Conservation (phyloP, 1,140 invertebrate species). For the Rhagoletis zephyria region DNA sequence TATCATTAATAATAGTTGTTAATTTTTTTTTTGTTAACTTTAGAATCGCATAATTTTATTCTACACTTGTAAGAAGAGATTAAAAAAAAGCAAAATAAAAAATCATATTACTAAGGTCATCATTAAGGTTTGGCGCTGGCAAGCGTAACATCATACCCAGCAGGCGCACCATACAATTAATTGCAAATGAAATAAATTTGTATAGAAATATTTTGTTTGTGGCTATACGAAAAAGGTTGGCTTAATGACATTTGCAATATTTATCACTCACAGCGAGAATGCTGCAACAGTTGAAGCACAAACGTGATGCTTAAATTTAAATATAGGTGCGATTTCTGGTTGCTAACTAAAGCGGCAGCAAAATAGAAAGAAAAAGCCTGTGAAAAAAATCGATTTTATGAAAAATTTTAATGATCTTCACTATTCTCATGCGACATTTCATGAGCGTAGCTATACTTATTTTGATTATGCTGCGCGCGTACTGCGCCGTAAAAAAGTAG, state of each 20-base stretch:
- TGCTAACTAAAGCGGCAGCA: no score
- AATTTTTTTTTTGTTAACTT: background rate
- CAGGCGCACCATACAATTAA: constrained; percentile 35
- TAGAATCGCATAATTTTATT: background rate
- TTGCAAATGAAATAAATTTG: constrained; percentile 7
- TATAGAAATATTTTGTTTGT: constrained; percentile 11
- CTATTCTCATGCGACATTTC: no score
- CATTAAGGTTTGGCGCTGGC: constrained; percentile 46
- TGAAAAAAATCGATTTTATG: no score
- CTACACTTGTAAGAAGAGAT: background rate
- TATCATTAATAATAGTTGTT: constrained; percentile 33
- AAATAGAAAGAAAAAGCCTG: no score
- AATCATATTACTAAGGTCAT: constrained; percentile 19
- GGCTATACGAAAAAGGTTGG: background rate
- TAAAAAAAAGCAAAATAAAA: background rate
- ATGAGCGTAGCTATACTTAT: no score
- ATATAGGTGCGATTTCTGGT: no score
- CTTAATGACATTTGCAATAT: constrained; percentile 12
- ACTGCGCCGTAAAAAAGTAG: no score
- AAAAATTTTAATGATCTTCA: no score
- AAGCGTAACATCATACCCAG: background rate
- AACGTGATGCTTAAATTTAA: background rate
- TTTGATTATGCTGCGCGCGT: no score
- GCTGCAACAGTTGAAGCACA: background rate
- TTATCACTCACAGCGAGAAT: background rate